Evolutionary conservation across 2,113 vertebrate species (phyloP).

Genomic region (Dinomys branickii): DNA sequence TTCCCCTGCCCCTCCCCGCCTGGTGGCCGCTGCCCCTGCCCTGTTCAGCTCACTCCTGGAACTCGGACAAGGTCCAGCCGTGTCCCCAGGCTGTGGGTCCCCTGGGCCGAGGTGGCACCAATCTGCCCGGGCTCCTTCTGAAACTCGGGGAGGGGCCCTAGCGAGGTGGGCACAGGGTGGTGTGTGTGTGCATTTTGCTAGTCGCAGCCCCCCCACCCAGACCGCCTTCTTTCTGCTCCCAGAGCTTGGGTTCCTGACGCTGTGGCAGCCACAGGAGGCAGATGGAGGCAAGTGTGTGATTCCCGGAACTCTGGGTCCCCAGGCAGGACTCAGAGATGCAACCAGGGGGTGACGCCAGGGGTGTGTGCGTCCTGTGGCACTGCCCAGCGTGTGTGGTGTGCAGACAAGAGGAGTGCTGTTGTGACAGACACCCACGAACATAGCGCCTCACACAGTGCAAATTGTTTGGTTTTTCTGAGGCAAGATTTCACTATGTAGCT

Average conservation of each 20-base stretch:
- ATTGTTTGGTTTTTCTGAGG: background rate
- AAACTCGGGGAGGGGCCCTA: background rate
- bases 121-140: background rate
- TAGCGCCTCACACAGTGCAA: background rate
- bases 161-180: accelerated
- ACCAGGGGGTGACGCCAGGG: background rate
- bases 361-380: background rate
- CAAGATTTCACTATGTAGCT: background rate
- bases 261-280: background rate
- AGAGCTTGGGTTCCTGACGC: background rate
- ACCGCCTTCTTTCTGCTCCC: accelerated
- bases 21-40: background rate
- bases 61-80: accelerated
- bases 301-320: background rate
- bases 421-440: background rate
- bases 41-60: background rate
- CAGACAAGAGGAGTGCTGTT: accelerated
- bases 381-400: background rate
- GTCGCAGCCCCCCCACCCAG: accelerated
- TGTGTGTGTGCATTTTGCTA: background rate
- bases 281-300: background rate
- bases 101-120: background rate
- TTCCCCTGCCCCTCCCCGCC: accelerated
- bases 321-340: background rate
- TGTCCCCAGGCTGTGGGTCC: background rate